A percentile compares a stretch with the other conserved stretches of the same genome.
These are phyloP conservation scores for Ditylenchus weischeri DNA, from an alignment of 2,888 invertebrate species.

Conservation along the genomic window DNA sequence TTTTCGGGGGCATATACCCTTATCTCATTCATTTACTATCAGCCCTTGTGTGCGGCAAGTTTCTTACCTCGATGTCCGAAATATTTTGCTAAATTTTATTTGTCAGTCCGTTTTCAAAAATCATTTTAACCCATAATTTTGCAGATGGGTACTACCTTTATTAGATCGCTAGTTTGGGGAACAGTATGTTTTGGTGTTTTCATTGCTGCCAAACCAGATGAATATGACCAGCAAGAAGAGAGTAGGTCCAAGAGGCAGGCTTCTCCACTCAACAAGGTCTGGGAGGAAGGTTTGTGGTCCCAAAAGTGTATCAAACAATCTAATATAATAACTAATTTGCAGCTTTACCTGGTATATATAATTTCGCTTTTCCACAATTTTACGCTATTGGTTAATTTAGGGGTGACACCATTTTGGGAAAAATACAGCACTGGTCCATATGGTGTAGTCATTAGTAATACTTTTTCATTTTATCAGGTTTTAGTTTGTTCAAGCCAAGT, in stretches of 20 bases:
- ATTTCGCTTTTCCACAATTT: no score
- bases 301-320: background rate
- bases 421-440: constrained; percentile 57
- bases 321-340: background rate
- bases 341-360: constrained; percentile 5
- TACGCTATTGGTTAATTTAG: constrained; percentile 3
- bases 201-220: background rate
- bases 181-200: background rate
- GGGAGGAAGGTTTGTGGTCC: constrained; percentile 46
- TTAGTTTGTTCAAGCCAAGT: no score
- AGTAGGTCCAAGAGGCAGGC: constrained; percentile 20
- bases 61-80: no score
- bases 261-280: constrained; percentile 44
- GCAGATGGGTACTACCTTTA: constrained; percentile 19
- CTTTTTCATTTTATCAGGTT: no score
- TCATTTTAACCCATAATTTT: constrained; percentile 8
- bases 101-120: background rate
- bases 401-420: constrained; percentile 57
- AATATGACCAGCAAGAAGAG: background rate
- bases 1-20: no score
- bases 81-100: no score
- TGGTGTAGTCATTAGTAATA: constrained; percentile 51
- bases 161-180: background rate
- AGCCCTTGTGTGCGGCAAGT: no score
- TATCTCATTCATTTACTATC: no score